Percentiles rank a stretch among this genome's conserved stretches.
Conservation (phyloP, 2,113 vertebrate genomes). For the Sturnus vulgaris region DNA sequence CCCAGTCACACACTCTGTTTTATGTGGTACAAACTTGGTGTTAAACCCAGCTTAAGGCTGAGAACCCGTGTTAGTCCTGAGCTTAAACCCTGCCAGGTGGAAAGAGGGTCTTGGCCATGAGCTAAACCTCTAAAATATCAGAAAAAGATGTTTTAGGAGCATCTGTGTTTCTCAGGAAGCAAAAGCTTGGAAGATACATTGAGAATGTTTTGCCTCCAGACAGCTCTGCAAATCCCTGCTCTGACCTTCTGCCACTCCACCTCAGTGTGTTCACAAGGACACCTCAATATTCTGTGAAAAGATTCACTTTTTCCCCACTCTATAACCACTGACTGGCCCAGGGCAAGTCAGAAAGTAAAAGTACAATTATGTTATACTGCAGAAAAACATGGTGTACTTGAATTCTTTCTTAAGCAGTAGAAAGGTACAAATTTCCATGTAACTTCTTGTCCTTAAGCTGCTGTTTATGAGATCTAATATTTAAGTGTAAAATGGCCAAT, state of each 20-base stretch:
- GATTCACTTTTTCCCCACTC: fast-evolving
- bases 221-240: neutral
- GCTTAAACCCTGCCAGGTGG: neutral
- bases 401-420: neutral
- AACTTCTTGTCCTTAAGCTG: neutral
- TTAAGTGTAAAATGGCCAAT: neutral
- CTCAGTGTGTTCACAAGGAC: neutral
- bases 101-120: neutral
- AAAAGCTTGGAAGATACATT: neutral
- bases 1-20: neutral
- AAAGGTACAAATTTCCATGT: neutral
- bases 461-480: neutral
- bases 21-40: neutral
- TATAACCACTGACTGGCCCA: neutral
- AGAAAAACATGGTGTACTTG: fast-evolving
- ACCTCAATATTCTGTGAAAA: neutral
- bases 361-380: neutral
- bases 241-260: neutral
- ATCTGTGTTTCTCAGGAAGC: neutral
- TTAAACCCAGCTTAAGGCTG: neutral
- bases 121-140: neutral
- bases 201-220: neutral
- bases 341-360: neutral
- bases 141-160: neutral
- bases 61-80: neutral